Evolutionary conservation across 2,113 vertebrate species (phyloP).

Genomic region (Oophaga pumilio): DNA sequence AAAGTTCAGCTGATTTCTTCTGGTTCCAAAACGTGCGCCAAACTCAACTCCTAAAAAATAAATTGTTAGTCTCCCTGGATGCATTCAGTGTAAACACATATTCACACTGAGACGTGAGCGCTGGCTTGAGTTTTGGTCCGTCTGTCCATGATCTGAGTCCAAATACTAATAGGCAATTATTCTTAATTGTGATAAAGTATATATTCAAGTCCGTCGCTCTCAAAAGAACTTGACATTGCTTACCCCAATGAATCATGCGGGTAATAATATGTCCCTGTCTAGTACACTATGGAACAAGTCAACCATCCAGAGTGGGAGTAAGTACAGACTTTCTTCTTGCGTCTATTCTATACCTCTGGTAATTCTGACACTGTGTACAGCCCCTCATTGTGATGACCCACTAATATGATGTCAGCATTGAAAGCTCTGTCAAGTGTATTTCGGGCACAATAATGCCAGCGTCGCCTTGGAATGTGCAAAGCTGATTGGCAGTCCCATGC

Average conservation of each 20-base stretch:
- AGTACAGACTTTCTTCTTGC: not conserved
- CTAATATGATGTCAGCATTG: conserved; percentile 22
- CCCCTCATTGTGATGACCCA: not conserved
- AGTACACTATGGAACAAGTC: not conserved
- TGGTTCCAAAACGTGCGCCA: not conserved
- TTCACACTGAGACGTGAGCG: not conserved
- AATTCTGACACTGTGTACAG: not conserved
- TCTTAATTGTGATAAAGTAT: conserved; percentile 2
- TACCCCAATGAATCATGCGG: conserved; percentile 24
- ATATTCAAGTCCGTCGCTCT: not conserved
- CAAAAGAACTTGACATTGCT: not conserved
- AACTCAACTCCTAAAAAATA: not conserved
- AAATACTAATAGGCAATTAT: conserved; percentile 14
- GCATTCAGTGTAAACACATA: not conserved
- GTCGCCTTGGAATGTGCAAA: conserved; percentile 27
- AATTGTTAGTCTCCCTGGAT: not conserved
- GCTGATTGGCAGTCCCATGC: conserved; percentile 37
- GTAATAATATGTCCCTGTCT: conserved; percentile 28
- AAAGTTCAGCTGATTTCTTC: not conserved
- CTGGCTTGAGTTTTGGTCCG: not conserved
- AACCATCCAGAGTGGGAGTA: not conserved
- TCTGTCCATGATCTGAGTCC: not conserved
- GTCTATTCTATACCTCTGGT: not conserved
- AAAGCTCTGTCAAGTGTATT: conserved; percentile 20
- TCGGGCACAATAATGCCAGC: conserved; percentile 16